Evolutionary conservation across 2,797 vertebrate species (phyloP), one percentile per base, ranked within the genome.

Genomic region (Avahi laniger): DNA sequence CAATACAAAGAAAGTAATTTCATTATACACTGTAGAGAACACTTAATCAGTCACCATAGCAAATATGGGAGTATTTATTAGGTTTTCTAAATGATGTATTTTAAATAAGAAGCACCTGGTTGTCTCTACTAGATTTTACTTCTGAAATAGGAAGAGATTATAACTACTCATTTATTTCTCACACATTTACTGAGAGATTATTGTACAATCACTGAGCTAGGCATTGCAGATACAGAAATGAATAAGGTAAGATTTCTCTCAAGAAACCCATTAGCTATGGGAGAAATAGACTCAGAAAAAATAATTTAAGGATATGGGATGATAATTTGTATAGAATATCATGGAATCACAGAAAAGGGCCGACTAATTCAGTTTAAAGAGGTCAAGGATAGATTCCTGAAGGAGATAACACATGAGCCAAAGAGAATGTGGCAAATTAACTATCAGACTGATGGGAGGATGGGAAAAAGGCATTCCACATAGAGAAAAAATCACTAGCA

Each of bases 1-100:
- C 85, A 94, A 94, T 89, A 94, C 88, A 97, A 97, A 96, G 76
- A 97, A 85, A 95, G 65, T 86, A 82, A 96, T 97, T 97, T 97
- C 84, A 94, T 96, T 95, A 97, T 89, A 61, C n/a, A 70, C 30
- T 52, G 28, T 18, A 97, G 69, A 94, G 81, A 96, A 95, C 95
- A 96, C 48, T 96, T 94, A 94, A 92, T 97, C 91, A 95, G 86
- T 96, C 80, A 95, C 86, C 94, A 97, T 84, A 87, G 65, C 86
- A 96, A 97, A 87, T 96, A 95, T 67, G 73, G 91, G 79, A 89
- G 85, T 91, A 89, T 96, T 96, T 94, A 73, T 82, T 94, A 91
- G 50, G 33, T 87, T 94, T 95, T 73, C 80, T 91, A 83, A 94
- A 73, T 89, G 76, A 79, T 89, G 14, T 72, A 75, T 95, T 81